Evolutionary conservation across 2,888 invertebrate species (phyloP).

Genomic region (Amphipoea oculea): DNA sequence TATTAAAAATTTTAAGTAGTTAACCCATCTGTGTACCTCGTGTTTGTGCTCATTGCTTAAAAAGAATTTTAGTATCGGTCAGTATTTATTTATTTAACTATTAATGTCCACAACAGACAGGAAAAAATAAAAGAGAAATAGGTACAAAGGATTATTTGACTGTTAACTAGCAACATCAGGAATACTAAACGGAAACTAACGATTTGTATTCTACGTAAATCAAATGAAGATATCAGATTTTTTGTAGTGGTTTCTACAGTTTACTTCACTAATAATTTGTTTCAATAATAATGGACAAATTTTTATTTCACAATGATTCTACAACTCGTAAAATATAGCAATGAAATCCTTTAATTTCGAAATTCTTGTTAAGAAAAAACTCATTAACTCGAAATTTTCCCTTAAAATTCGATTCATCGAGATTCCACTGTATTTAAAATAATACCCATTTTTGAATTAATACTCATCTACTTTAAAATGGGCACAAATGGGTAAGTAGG

Average conservation of each 20-base stretch:
- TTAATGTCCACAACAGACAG: neutral
- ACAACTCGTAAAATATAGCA: neutral
- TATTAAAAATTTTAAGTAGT: neutral
- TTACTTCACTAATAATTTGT: neutral
- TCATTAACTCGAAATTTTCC: neutral
- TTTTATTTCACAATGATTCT: neutral
- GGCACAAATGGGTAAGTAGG: too few species aligned
- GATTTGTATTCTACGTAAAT: neutral
- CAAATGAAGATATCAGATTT: neutral
- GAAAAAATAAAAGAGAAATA: neutral
- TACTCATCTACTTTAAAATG: neutral
- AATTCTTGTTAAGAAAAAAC: neutral
- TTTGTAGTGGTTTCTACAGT: neutral
- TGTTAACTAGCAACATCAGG: neutral
- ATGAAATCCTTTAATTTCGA: neutral
- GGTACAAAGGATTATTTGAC: neutral
- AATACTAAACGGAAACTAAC: neutral
- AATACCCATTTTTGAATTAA: neutral
- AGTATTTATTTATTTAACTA: neutral
- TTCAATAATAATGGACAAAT: neutral
- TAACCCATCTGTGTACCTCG: neutral
- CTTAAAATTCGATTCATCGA: neutral
- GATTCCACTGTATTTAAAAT: neutral
- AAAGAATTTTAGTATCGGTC: neutral
- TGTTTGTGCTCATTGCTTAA: neutral